Evolutionary conservation across 2,113 vertebrate species (phyloP).

Genomic region (Platycercus adscitus): DNA sequence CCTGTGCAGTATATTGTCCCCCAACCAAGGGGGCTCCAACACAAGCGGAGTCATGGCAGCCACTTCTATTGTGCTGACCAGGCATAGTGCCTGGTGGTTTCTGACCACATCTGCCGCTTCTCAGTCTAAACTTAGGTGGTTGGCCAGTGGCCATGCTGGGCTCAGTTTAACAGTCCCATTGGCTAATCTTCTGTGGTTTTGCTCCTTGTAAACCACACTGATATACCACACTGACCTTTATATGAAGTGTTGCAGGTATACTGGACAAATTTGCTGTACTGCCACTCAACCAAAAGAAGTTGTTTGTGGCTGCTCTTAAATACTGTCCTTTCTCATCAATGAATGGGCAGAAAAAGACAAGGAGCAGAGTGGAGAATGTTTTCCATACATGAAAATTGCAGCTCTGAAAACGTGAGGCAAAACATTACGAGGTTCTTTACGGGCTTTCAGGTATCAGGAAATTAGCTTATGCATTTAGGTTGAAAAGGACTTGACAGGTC

Average conservation of each 20-base stretch:
- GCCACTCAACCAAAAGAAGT: not conserved
- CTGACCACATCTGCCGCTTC: not conserved
- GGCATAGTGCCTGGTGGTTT: not conserved
- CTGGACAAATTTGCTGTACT: not conserved
- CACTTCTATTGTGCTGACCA: not conserved
- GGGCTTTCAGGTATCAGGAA: not conserved
- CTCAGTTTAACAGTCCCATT: not conserved
- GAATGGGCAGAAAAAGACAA: not conserved
- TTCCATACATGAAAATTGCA: not conserved
- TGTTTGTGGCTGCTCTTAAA: not conserved
- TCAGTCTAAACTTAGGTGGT: not conserved
- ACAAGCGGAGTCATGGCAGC: not conserved
- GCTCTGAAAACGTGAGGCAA: not conserved
- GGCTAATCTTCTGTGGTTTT: not conserved
- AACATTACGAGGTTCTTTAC: not conserved
- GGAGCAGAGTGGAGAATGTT: not conserved
- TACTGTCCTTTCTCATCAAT: not conserved
- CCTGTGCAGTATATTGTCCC: not conserved
- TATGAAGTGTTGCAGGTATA: not conserved
- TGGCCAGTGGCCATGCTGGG: not conserved
- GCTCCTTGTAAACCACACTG: not conserved
- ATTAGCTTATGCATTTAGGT: not conserved
- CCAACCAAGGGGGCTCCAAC: not conserved
- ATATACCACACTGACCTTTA: not conserved
- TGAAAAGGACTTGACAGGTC: not conserved